Percentiles rank a stretch among this genome's conserved stretches.
Conservation (phyloP, 2,113 vertebrate species). For the Tylochromis polylepis region DNA sequence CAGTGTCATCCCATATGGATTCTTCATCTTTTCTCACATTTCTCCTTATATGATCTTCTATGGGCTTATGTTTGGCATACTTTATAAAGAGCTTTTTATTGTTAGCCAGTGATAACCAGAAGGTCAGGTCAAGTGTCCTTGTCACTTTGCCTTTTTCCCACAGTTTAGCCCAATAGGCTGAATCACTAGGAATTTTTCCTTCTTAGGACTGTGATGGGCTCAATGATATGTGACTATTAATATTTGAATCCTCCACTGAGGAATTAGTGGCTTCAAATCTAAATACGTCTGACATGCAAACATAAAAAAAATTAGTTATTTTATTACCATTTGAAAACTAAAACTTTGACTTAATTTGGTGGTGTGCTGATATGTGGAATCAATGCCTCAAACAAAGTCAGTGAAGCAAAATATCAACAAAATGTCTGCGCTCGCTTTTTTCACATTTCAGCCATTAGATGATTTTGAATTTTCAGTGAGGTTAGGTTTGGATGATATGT, state of each 20-base stretch:
- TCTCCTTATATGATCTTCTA: background rate
- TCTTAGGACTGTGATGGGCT: background rate
- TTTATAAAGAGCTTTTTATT: slow-evolving; percentile 1
- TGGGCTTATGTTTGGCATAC: background rate
- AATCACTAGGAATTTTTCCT: slow-evolving; percentile 20
- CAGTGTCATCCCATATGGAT: background rate
- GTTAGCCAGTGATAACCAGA: background rate
- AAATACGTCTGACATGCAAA: background rate
- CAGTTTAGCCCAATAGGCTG: background rate
- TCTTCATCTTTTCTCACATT: slow-evolving; percentile 2
- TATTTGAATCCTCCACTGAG: background rate
- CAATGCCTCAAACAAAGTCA: background rate
- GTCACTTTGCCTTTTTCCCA: slow-evolving; percentile 23
- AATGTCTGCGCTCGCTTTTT: background rate
- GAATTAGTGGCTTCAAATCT: slow-evolving; percentile 6
- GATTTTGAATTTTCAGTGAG: background rate
- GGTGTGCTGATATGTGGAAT: background rate
- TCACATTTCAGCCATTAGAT: background rate
- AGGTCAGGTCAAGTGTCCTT: background rate
- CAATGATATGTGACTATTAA: background rate
- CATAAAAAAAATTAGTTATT: background rate
- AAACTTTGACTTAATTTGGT: background rate
- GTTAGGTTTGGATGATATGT: background rate
- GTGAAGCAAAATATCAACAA: background rate
- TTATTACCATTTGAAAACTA: background rate